phyloP scores from a whole-genome alignment of 2,113 vertebrate genomes.

The Lagenorhynchus albirostris region DNA sequence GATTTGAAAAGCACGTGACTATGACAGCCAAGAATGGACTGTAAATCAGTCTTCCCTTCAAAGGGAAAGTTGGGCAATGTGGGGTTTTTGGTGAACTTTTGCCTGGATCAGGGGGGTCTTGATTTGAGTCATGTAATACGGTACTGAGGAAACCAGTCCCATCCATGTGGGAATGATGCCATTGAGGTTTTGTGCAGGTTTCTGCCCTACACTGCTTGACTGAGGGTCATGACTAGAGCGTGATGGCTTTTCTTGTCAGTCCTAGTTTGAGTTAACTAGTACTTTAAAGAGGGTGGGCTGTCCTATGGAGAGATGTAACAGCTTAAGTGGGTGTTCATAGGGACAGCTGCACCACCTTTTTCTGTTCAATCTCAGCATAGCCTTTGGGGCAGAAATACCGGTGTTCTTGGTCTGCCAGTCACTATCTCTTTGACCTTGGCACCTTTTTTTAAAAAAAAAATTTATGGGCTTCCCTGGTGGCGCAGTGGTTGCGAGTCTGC shows the following conservation, averaged over 20 bases:
- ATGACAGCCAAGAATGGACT: fast-evolving
- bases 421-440: not conserved
- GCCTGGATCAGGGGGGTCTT: conserved; percentile 50
- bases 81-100: conserved; percentile 51
- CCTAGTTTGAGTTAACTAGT: not conserved
- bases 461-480: too few species aligned
- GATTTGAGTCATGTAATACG: conserved; percentile 63
- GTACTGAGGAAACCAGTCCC: conserved; percentile 53
- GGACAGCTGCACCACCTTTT: too few species aligned
- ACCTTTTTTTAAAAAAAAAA: not conserved
- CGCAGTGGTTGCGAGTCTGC: too few species aligned
- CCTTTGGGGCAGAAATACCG: not conserved
- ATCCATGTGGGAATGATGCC: not conserved
- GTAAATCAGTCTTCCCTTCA: not conserved
- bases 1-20: not conserved
- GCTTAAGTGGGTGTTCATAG: too few species aligned
- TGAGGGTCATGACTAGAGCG: not conserved
- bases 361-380: not conserved
- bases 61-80: not conserved
- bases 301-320: not conserved
- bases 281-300: not conserved
- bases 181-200: not conserved
- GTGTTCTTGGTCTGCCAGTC: not conserved
- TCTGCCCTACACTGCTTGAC: not conserved
- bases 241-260: not conserved